Conservation (phyloP, 2,888 invertebrate genomes). For the Opisthograptis luteolata region DNA sequence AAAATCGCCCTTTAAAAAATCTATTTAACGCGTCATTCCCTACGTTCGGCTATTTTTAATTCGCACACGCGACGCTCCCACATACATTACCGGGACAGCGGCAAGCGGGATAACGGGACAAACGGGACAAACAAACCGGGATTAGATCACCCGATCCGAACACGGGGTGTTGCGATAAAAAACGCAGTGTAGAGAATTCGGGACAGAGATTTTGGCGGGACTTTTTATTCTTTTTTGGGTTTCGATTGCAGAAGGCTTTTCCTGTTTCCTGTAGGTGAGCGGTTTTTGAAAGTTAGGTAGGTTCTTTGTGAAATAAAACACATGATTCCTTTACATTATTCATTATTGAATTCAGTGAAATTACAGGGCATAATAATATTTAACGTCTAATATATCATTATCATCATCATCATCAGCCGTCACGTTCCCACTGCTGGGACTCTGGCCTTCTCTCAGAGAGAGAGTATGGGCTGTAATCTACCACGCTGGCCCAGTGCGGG, state of each 20-base stretch:
- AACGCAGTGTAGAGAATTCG: conserved; percentile 20
- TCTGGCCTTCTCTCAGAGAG: too few species aligned
- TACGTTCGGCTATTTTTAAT: conserved; percentile 60
- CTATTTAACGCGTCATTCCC: conserved; percentile 12
- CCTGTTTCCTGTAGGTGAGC: conserved; percentile 1
- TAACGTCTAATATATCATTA: too few species aligned
- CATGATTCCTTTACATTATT: too few species aligned
- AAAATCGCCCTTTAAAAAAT: conserved; percentile 5
- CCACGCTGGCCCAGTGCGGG: too few species aligned
- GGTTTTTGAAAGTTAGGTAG: too few species aligned
- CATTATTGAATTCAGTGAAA: too few species aligned
- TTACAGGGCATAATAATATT: too few species aligned
- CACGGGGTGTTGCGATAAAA: conserved; percentile 56
- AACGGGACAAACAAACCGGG: conserved; percentile 55
- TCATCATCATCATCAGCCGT: too few species aligned
- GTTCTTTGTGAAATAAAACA: too few species aligned
- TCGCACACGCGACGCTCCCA: conserved; percentile 69
- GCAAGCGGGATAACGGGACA: conserved; percentile 8
- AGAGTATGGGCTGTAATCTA: too few species aligned
- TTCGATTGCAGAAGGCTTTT: conserved; percentile 15
- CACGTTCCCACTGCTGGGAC: too few species aligned
- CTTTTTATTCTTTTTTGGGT: conserved; percentile 17
- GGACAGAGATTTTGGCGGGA: conserved; percentile 19
- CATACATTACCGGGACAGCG: conserved; percentile 68
- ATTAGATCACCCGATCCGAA: conserved; percentile 60